These are phyloP conservation scores for Sitta carolinensis DNA, from an alignment of 2,797 vertebrate genomes.

Conservation along the genomic window DNA sequence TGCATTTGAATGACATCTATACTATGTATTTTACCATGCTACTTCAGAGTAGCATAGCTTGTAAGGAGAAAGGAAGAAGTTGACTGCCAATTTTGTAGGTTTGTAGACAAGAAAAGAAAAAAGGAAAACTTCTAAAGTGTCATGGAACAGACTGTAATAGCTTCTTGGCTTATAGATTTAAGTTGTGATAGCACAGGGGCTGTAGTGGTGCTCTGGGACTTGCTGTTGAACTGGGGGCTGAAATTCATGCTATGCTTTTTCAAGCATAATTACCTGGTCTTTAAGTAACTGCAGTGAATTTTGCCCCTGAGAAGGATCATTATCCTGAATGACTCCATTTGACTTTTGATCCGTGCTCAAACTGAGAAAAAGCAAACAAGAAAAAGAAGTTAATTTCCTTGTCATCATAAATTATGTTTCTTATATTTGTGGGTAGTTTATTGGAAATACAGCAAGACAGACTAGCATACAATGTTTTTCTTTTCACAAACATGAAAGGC, in stretches of 20 bases:
- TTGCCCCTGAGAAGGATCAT: slow-evolving; percentile 51
- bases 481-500: background rate
- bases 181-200: background rate
- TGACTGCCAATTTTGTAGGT: background rate
- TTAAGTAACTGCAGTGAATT: slow-evolving; percentile 51
- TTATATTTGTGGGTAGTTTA: background rate
- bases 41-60: background rate
- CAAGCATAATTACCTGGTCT: slow-evolving; percentile 35
- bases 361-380: slow-evolving; percentile 21
- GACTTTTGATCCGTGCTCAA: slow-evolving; percentile 28
- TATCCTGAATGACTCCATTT: slow-evolving; percentile 31
- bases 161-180: background rate
- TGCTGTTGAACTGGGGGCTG: background rate
- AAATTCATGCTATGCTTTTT: slow-evolving; percentile 41
- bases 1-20: background rate
- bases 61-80: background rate
- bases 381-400: background rate
- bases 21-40: background rate
- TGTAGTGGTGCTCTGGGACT: slow-evolving; percentile 9
- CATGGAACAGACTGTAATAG: background rate
- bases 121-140: background rate
- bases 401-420: background rate
- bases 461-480: background rate
- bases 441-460: background rate
- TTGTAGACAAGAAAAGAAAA: background rate